Evolutionary conservation across 2,888 invertebrate genomes (phyloP).

Genomic region (Archips crataeganus): DNA sequence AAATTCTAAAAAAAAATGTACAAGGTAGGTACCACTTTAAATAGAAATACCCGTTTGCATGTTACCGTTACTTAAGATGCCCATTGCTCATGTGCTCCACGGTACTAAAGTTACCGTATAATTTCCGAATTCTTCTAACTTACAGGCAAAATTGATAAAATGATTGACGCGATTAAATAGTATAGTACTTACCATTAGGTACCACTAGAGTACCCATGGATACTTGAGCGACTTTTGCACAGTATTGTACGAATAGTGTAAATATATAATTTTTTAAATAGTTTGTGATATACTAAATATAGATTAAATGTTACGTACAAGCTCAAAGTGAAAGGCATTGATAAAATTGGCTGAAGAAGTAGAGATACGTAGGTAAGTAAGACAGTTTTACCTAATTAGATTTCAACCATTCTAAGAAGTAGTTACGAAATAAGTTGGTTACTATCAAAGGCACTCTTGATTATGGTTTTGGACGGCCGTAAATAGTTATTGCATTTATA

Average conservation of each 20-base stretch:
- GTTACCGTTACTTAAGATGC: background rate
- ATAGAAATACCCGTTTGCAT: background rate
- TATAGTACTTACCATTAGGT: background rate
- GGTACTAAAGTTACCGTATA: background rate
- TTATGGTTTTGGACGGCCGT: slow-evolving; percentile 36
- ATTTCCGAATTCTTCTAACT: background rate
- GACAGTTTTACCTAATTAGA: background rate
- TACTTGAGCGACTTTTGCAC: background rate
- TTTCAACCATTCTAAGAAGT: background rate
- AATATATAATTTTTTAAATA: slow-evolving; percentile 5
- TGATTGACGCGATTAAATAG: background rate
- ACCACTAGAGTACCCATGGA: background rate
- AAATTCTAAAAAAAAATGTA: too few species aligned
- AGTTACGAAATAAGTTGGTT: slow-evolving; percentile 9
- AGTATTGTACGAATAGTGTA: background rate
- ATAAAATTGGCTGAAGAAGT: slow-evolving; percentile 6
- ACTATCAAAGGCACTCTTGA: slow-evolving; percentile 36
- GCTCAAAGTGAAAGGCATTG: slow-evolving; percentile 25
- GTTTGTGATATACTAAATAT: background rate
- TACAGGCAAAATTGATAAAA: background rate
- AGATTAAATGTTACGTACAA: slow-evolving; percentile 2
- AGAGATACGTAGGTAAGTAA: background rate
- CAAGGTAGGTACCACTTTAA: too few species aligned
- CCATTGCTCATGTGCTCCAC: background rate
- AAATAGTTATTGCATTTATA: slow-evolving; percentile 21